phyloP scores from a whole-genome alignment of 2,113 vertebrate species.

The Gadus macrocephalus region DNA sequence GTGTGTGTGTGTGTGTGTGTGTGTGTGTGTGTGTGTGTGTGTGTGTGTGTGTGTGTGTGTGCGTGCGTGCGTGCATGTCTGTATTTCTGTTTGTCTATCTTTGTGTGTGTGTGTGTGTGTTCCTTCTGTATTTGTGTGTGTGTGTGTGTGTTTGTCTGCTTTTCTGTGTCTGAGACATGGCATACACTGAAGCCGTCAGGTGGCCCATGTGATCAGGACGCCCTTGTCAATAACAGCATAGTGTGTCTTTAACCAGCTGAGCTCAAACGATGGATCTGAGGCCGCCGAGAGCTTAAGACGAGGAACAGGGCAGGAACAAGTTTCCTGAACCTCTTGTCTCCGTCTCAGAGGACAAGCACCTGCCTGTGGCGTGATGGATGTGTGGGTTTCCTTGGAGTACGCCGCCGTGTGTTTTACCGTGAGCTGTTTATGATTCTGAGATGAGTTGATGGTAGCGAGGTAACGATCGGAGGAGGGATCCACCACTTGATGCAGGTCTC shows the following conservation, averaged over 20 bases:
- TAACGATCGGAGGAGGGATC: slow-evolving; percentile 65
- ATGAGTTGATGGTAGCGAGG: slow-evolving; percentile 42
- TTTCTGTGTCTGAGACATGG: slow-evolving; percentile 8
- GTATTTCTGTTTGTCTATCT: too few relatives aligned
- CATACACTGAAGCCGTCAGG: slow-evolving; percentile 45
- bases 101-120: too few relatives aligned
- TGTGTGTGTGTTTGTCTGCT: too few relatives aligned
- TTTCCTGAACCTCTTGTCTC: slow-evolving; percentile 29
- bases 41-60: too few relatives aligned
- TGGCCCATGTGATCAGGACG: slow-evolving; percentile 48
- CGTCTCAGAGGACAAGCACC: slow-evolving; percentile 13
- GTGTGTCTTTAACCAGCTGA: slow-evolving; percentile 33
- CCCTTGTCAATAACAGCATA: slow-evolving; percentile 63
- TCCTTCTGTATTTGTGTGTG: too few relatives aligned
- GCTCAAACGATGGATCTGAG: slow-evolving; percentile 30
- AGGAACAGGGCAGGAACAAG: slow-evolving; percentile 30
- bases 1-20: too few relatives aligned
- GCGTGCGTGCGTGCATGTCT: too few relatives aligned
- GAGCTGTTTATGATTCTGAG: slow-evolving; percentile 55
- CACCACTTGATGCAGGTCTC: slow-evolving; percentile 39
- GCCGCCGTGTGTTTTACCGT: slow-evolving; percentile 21
- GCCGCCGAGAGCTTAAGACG: slow-evolving; percentile 26
- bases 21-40: too few relatives aligned
- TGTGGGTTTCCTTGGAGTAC: neutral
- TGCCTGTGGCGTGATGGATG: slow-evolving; percentile 25